Evolutionary conservation across 1,140 invertebrate genomes (phyloP), one percentile per base, ranked within the genome.

Genomic region (Drosophila sp.): DNA sequence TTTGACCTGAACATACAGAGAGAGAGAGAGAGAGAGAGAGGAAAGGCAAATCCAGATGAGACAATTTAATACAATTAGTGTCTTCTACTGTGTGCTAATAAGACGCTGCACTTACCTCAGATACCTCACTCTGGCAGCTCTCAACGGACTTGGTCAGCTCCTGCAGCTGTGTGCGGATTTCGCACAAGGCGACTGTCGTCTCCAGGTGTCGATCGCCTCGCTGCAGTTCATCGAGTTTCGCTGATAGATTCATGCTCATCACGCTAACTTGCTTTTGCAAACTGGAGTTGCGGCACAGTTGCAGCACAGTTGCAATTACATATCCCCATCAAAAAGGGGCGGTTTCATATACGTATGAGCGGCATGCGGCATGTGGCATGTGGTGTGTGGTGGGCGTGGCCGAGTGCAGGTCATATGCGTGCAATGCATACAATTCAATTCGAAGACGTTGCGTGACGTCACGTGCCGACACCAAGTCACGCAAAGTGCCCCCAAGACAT

Each of bases 191-290:
- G 86, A 97, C 96, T 91, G 96, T 97, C 67, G 96, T 97, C 94
- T 97, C 97, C 90, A 97, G 94, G 93, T 97, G 96, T 79, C 95
- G 95, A 93, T 96, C 95, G 92, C 95, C 95, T 80, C 96, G 94
- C 92, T 97, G 96, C 93, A 97, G 95, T 93, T 97, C 96, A 93
- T 97, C 97, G 94, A 97, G 94, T 94, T 97, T 97, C 89, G 96
- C 95, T 92, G 95, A 96, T 93, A 97, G 94, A 94, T 97, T 97
- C 95, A 97, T 97, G 93, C 96, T 97, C 97, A 98, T 97, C 94
- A 97, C 96, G 94, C 96, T 97, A 94, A 97, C 96, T 95, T 97
- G 97, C 94, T 97, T 97, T 94, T 97, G 97, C 94, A 97, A 96
- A 95, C 96, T 97, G n/a, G n/a, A n/a, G n/a, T n/a, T n/a, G 94